phyloP scores from a whole-genome alignment of 2,888 invertebrate genomes.

The Mimachlamys varia region DNA sequence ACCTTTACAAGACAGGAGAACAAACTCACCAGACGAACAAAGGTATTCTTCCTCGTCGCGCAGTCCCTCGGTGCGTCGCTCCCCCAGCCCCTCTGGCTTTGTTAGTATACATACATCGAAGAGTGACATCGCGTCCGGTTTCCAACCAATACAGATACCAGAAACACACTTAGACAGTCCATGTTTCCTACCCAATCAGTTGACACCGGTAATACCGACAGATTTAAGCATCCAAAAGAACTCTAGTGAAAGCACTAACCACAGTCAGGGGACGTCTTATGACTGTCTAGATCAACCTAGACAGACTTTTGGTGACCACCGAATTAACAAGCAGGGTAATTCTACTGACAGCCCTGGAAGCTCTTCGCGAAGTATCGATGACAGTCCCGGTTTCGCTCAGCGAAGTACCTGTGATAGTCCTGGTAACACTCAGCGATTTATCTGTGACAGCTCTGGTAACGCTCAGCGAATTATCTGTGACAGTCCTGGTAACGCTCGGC shows the following conservation, averaged over 20 bases:
- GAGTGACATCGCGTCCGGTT: background rate
- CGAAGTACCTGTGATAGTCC: background rate
- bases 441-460: background rate
- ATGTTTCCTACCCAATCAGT: background rate
- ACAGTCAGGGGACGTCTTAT: background rate
- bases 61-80: background rate
- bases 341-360: background rate
- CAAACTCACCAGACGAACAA: background rate
- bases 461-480: background rate
- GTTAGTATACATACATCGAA: conserved; percentile 9
- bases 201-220: background rate
- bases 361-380: no score
- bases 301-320: background rate
- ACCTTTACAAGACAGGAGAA: background rate
- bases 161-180: conserved; percentile 12
- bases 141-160: conserved; percentile 24
- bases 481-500: background rate
- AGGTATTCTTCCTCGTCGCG: background rate
- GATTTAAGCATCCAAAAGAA: background rate
- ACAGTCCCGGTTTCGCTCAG: background rate
- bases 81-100: background rate
- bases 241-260: background rate
- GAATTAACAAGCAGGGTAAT: background rate
- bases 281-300: background rate
- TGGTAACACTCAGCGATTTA: background rate